Evolutionary conservation across 1,140 invertebrate genomes (phyloP).

Genomic region (Magallana angulata): DNA sequence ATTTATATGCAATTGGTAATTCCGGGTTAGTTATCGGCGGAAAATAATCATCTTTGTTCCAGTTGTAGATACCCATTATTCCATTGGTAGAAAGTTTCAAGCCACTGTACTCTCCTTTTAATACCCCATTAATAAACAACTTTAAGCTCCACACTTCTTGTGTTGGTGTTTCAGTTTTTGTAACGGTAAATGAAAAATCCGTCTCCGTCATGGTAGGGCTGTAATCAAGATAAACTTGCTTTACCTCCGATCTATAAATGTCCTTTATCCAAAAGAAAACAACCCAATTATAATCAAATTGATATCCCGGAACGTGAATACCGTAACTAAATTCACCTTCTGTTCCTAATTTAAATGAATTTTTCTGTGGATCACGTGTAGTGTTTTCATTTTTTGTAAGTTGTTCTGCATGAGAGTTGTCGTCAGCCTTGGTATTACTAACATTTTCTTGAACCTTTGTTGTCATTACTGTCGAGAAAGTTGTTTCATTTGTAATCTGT

Average conservation of each 20-base stretch:
- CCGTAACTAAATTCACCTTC: slow-evolving; percentile 42
- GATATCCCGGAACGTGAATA: slow-evolving; percentile 43
- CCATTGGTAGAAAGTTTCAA: not conserved
- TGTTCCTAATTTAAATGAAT: not conserved
- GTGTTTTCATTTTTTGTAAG: slow-evolving; percentile 17
- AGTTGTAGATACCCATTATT: slow-evolving; percentile 9
- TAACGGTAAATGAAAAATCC: slow-evolving; percentile 27
- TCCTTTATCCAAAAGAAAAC: slow-evolving; percentile 49
- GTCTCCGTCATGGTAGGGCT: slow-evolving; percentile 42
- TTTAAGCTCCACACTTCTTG: slow-evolving; percentile 28
- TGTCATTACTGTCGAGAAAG: not conserved
- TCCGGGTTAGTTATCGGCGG: slow-evolving; percentile 34
- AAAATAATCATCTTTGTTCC: slow-evolving; percentile 50
- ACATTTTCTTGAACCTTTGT: not conserved
- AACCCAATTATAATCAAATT: slow-evolving; percentile 40
- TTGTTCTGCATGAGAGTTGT: not conserved
- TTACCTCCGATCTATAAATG: slow-evolving; percentile 22
- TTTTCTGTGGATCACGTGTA: not conserved
- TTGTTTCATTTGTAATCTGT: not conserved
- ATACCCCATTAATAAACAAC: slow-evolving; percentile 47
- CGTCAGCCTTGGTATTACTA: not conserved
- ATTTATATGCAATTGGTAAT: slow-evolving; percentile 43
- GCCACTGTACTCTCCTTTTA: slow-evolving; percentile 41
- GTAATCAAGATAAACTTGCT: slow-evolving; percentile 47
- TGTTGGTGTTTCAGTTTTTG: slow-evolving; percentile 26